phyloP scores from a whole-genome alignment of 2,797 vertebrate species.

The Cryptoblepharus egeriae region DNA sequence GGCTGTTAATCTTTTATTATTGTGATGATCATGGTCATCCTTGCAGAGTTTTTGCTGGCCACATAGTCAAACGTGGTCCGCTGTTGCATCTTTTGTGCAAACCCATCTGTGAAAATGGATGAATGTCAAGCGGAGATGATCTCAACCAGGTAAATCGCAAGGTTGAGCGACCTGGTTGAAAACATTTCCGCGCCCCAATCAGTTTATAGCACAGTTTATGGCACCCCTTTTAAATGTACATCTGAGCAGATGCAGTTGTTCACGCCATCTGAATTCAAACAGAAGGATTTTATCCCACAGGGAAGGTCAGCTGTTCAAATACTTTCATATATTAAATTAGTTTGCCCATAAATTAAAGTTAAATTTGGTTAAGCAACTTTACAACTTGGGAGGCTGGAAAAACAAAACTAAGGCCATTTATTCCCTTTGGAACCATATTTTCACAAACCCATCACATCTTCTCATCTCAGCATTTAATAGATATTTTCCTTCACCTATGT shows the following conservation, averaged over 20 bases:
- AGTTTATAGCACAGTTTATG: slow-evolving; percentile 34
- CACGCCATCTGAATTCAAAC: slow-evolving; percentile 55
- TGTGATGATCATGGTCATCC: too few relatives aligned
- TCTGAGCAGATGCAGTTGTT: slow-evolving; percentile 39
- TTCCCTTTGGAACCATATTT: slow-evolving; percentile 71
- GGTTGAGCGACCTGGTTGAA: too few relatives aligned
- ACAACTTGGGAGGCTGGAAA: slow-evolving; percentile 74
- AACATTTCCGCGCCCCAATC: too few relatives aligned
- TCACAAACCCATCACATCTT: slow-evolving; percentile 66
- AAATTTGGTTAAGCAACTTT: slow-evolving; percentile 70
- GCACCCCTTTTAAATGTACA: slow-evolving; percentile 43
- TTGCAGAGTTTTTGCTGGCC: too few relatives aligned
- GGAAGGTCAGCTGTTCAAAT: slow-evolving; percentile 74
- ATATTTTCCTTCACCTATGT: slow-evolving; percentile 10
- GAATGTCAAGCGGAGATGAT: too few relatives aligned
- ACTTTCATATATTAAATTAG: slow-evolving; percentile 79
- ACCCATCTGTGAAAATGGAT: too few relatives aligned
- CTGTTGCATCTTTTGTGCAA: too few relatives aligned
- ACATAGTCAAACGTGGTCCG: too few relatives aligned
- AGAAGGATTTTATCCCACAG: slow-evolving; percentile 68
- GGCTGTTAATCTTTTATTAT: too few relatives aligned
- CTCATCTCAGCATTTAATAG: slow-evolving; percentile 58
- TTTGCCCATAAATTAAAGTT: slow-evolving; percentile 73
- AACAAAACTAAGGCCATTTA: slow-evolving; percentile 64
- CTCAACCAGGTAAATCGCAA: too few relatives aligned